These are phyloP conservation scores for Cephus cinctus DNA, from an alignment of 1,140 invertebrate species.

Conservation along the genomic window DNA sequence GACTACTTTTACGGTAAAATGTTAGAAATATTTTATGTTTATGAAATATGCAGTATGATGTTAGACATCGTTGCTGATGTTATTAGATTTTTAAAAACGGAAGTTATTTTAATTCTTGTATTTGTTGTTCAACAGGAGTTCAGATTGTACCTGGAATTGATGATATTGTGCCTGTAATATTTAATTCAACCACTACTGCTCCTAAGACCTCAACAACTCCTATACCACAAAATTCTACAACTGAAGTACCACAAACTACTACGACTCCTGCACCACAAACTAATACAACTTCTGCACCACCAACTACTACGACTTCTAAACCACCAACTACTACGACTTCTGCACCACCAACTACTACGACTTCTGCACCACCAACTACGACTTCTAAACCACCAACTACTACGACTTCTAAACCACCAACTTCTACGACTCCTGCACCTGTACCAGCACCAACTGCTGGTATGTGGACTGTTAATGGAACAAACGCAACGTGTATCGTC, in stretches of 20 bases:
- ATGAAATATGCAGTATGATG: too few relatives aligned
- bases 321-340: conserved; percentile 30
- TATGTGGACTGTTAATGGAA: conserved; percentile 55
- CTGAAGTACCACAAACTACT: neutral
- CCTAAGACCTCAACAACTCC: neutral
- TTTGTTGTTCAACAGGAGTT: too few relatives aligned
- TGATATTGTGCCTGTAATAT: neutral
- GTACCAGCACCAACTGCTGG: conserved; percentile 53
- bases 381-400: conserved; percentile 21
- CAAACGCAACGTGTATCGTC: conserved; percentile 57
- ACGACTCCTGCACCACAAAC: conserved; percentile 21
- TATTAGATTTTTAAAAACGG: too few relatives aligned
- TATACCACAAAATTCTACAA: too few relatives aligned
- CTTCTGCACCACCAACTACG: conserved; percentile 27
- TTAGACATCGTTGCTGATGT: too few relatives aligned
- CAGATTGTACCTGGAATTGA: too few relatives aligned
- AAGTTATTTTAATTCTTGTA: too few relatives aligned
- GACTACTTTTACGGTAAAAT: too few relatives aligned
- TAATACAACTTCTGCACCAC: conserved; percentile 21
- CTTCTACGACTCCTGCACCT: conserved; percentile 31
- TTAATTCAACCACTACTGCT: neutral
- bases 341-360: conserved; percentile 27
- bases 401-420: conserved; percentile 21
- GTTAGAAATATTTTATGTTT: too few relatives aligned
- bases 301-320: conserved; percentile 21